These are phyloP conservation scores for Molossus molossus DNA, from an alignment of 2,797 vertebrate genomes.

Conservation along the genomic window DNA sequence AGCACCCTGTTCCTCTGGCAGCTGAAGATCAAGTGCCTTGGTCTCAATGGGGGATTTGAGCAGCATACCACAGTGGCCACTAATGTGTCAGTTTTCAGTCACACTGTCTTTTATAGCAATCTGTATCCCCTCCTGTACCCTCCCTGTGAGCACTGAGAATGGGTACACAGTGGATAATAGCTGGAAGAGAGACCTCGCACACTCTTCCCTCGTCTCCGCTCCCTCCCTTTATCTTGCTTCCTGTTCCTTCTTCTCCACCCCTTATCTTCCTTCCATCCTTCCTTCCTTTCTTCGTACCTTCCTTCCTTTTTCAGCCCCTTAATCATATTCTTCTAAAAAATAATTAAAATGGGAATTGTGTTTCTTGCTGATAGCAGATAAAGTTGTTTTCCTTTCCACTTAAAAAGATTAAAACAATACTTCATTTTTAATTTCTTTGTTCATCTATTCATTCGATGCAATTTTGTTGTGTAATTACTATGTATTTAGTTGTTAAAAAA, in stretches of 20 bases:
- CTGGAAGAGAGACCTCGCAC: accelerated
- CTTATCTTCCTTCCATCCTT: not conserved
- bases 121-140: accelerated
- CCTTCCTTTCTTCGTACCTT: not conserved
- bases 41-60: not conserved
- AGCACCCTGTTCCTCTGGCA: not conserved
- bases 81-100: not conserved
- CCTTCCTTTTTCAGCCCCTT: not conserved
- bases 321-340: not conserved
- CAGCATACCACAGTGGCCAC: not conserved
- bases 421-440: conserved; percentile 6
- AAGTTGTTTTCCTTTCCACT: not conserved
- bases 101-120: not conserved
- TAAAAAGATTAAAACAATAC: not conserved
- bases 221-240: too few relatives aligned
- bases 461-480: not conserved
- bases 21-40: not conserved
- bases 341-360: not conserved
- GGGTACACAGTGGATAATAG: not conserved
- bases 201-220: not conserved
- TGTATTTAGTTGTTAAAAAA: not conserved
- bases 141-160: not conserved
- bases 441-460: not conserved
- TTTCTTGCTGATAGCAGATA: not conserved
- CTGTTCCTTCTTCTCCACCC: not conserved